Evolutionary conservation across 2,797 vertebrate genomes (phyloP).

Genomic region (Myiotriccus ornatus): DNA sequence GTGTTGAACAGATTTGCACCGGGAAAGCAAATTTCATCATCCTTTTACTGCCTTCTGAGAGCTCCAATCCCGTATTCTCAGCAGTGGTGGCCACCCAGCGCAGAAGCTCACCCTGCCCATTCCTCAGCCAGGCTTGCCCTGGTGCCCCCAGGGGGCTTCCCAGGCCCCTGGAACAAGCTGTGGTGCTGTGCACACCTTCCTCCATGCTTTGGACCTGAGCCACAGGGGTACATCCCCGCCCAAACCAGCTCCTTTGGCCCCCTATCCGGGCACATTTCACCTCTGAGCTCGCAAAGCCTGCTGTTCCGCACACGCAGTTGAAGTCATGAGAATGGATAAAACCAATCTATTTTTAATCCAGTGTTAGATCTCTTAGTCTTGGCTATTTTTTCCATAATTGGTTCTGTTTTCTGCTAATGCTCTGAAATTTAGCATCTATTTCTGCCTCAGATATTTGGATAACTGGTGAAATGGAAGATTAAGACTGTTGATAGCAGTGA

Average conservation of each 20-base stretch:
- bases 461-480: neutral
- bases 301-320: neutral
- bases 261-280: neutral
- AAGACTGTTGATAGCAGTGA: neutral
- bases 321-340: neutral
- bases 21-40: neutral
- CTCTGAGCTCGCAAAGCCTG: neutral
- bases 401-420: constrained; percentile 42
- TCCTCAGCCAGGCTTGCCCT: neutral
- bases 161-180: accelerated
- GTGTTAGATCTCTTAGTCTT: constrained; percentile 13
- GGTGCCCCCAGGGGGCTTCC: accelerated
- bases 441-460: neutral
- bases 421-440: constrained; percentile 32
- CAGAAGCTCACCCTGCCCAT: neutral
- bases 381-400: neutral
- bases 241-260: neutral
- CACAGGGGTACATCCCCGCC: accelerated
- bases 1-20: neutral
- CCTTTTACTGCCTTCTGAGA: neutral
- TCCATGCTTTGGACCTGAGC: neutral
- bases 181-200: neutral
- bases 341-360: constrained; percentile 32
- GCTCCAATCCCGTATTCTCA: neutral
- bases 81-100: accelerated